phyloP scores from a whole-genome alignment of 2,113 vertebrate species.

The Equus quagga region DNA sequence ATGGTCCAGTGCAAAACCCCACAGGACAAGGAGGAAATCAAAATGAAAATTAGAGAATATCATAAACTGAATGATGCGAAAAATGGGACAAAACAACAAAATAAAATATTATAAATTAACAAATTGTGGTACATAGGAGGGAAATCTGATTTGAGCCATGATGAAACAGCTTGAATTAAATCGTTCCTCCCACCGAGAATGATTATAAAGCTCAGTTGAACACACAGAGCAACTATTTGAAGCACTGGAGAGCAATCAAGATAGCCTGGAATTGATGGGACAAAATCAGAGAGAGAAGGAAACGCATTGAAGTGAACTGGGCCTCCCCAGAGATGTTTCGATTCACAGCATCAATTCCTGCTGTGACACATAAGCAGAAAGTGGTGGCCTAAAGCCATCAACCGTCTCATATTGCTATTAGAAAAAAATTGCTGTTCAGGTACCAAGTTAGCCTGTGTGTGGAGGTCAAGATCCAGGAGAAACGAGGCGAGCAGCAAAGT shows the following conservation, averaged over 20 bases:
- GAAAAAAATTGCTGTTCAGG: background rate
- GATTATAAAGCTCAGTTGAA: background rate
- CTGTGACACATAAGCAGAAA: background rate
- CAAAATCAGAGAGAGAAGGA: background rate
- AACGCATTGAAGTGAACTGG: background rate
- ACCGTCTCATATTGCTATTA: background rate
- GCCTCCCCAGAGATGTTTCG: background rate
- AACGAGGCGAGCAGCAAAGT: background rate
- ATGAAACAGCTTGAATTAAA: background rate
- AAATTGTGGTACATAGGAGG: background rate
- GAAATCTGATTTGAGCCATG: background rate
- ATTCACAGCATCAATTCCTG: background rate
- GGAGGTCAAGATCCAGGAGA: background rate
- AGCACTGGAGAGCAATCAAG: background rate
- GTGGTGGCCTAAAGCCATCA: background rate
- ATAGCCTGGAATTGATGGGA: background rate
- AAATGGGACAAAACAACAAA: background rate
- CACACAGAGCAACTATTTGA: too few relatives aligned
- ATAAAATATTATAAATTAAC: too few relatives aligned
- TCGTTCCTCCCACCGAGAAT: too few relatives aligned
- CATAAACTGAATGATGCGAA: background rate
- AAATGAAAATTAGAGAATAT: background rate
- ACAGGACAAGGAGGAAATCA: background rate
- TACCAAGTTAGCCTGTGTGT: background rate
- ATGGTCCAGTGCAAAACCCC: background rate